These are phyloP conservation scores for Meda fulgida DNA, from an alignment of 2,797 vertebrate genomes.

Conservation along the genomic window DNA sequence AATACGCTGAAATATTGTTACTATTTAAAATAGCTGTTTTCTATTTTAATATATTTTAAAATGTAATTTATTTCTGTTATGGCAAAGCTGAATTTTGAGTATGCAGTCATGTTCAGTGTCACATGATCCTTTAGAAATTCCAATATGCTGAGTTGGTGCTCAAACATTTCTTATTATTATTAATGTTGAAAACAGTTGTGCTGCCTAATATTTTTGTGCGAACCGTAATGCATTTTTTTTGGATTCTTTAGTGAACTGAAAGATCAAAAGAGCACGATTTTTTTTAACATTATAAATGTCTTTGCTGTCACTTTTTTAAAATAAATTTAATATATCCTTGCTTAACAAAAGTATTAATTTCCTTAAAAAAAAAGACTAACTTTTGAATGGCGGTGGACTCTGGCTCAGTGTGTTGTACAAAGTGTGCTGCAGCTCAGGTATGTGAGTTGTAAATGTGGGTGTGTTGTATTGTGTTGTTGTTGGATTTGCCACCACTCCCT, in stretches of 20 bases:
- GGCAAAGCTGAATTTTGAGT: neutral
- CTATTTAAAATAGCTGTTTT: neutral
- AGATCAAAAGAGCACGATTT: neutral
- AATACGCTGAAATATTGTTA: neutral
- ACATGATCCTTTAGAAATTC: neutral
- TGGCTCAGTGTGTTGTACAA: slow-evolving; percentile 47
- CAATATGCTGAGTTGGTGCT: neutral
- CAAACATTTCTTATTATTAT: neutral
- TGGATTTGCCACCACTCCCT: slow-evolving; percentile 15
- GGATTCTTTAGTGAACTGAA: neutral
- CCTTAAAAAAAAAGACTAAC: neutral
- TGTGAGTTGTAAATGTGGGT: slow-evolving; percentile 16
- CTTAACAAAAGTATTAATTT: neutral
- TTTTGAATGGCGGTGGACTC: neutral
- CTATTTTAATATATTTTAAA: neutral
- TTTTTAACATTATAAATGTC: neutral
- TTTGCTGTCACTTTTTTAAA: neutral
- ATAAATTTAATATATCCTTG: neutral
- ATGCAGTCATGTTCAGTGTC: neutral
- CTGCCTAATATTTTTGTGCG: neutral
- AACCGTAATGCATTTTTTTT: neutral
- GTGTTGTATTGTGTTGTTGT: neutral
- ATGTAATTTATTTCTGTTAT: neutral
- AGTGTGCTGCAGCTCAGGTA: neutral
- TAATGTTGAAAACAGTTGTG: neutral